phyloP scores from a whole-genome alignment of 2,113 vertebrate genomes.

The Poecile atricapillus region DNA sequence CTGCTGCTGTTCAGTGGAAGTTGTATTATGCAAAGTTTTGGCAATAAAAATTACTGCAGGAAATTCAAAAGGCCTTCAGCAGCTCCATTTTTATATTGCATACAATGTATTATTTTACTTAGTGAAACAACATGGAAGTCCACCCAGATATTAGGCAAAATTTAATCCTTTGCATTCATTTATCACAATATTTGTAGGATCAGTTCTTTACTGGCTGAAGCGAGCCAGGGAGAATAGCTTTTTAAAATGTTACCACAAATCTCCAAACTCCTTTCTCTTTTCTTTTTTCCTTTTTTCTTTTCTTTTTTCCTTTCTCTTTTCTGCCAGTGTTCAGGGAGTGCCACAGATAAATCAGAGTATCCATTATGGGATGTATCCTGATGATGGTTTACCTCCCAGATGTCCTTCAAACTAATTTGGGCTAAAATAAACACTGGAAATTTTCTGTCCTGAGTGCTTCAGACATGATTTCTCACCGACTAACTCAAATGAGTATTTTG shows the following conservation, averaged over 20 bases:
- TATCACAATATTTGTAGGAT: neutral
- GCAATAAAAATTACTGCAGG: neutral
- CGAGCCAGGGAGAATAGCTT: neutral
- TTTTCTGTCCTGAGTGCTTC: slow-evolving; percentile 14
- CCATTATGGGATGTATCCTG: neutral
- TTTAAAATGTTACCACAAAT: neutral
- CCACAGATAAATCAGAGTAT: neutral
- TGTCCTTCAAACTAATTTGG: neutral
- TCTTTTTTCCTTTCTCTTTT: neutral
- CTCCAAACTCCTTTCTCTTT: neutral
- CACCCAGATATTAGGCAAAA: neutral
- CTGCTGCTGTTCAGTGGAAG: neutral
- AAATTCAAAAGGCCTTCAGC: neutral
- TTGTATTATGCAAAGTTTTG: neutral
- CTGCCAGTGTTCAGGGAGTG: neutral
- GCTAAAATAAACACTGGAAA: neutral
- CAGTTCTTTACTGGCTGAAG: neutral
- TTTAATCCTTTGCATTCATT: neutral
- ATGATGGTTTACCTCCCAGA: neutral
- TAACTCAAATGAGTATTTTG: slow-evolving; percentile 31
- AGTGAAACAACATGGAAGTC: neutral
- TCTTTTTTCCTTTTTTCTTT: neutral
- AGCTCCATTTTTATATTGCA: neutral
- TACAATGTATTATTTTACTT: neutral
- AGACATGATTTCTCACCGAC: neutral